Base-by-base conservation (phyloP, 2,888 invertebrate species). In the Erebia palarica region DNA sequence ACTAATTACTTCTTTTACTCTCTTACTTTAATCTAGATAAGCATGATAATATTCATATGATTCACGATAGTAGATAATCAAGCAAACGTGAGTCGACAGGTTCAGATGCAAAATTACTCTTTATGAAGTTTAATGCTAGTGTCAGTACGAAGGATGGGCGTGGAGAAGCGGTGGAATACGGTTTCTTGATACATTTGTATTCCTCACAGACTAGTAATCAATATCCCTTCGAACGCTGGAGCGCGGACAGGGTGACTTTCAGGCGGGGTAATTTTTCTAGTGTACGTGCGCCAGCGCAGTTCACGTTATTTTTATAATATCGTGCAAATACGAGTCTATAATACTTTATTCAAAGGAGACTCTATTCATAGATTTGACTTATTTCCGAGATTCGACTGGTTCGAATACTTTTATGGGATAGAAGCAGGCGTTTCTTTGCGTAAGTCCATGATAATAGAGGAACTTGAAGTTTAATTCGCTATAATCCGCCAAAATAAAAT, bases 121-220 rank as follows among this genome's bases (percentile, higher is more conserved):
- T 51, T 65, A 69, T 70, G 87, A 88, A 89, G 90, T 88, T 91
- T 88, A 90, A 91, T 90, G 87, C 84, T 82, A 78, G 84, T 82
- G 88, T 89, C 89, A 86, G 82, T 79, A 85, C 86, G 86, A 90
- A 87, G 84, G 84, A 91, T 89, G 87, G 83, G 82, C 79, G 82
- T 80, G 78, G 78, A 84, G 81, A 78, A 82, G 81, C 84, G 82
- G 81, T 84, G 78, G 83, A 84, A 83, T 81, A 84, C 83, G 83
- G 88, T 86, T 86, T 86, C 83, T 87, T 89, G 89, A 90, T 89
- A 89, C 90, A 92, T 91, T 91, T 91, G 90, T 91, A 92, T 92
- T 91, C 90, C 88, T 90, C 88, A 88, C 89, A 89, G 90, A 89
- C 89, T 86, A 89, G 90, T 87, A 88, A 92, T 92, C 92, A 91